These are phyloP conservation scores for Crocidura indochinensis DNA, from an alignment of 2,797 vertebrate genomes.

Conservation along the genomic window DNA sequence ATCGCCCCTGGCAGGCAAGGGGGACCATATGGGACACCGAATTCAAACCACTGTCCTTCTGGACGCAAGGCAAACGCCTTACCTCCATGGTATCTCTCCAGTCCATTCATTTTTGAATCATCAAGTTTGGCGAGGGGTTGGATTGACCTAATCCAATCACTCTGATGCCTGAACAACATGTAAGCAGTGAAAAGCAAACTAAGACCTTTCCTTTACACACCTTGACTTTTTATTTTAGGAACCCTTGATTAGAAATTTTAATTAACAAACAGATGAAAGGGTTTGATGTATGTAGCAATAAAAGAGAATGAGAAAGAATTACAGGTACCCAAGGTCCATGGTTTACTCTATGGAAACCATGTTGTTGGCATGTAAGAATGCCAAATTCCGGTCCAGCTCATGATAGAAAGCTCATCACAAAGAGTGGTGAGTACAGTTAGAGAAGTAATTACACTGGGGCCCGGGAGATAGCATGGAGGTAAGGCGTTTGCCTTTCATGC, in stretches of 20 bases:
- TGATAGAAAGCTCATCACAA: too few species aligned
- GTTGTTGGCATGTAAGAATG: neutral
- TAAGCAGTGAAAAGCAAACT: neutral
- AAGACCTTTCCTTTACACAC: neutral
- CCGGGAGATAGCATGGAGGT: too few species aligned
- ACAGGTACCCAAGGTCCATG: neutral
- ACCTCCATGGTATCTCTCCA: too few species aligned
- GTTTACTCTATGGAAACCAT: neutral
- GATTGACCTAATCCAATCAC: neutral
- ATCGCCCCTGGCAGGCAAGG: too few species aligned
- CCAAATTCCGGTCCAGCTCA: too few species aligned
- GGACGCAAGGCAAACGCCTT: too few species aligned
- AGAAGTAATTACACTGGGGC: too few species aligned
- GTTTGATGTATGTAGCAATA: neutral
- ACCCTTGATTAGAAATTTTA: neutral
- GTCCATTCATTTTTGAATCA: too few species aligned
- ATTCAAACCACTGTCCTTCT: too few species aligned
- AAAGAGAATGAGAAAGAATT: slow-evolving; percentile 1
- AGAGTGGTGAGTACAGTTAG: too few species aligned
- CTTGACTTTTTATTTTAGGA: neutral
- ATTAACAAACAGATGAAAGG: neutral
- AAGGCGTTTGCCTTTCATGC: too few species aligned
- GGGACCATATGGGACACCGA: too few species aligned
- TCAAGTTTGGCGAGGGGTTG: neutral
- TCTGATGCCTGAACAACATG: neutral